Percentiles rank a stretch among this genome's conserved stretches.
These are phyloP conservation scores for Spilarctia lutea DNA, from an alignment of 2,888 invertebrate species.

Conservation along the genomic window DNA sequence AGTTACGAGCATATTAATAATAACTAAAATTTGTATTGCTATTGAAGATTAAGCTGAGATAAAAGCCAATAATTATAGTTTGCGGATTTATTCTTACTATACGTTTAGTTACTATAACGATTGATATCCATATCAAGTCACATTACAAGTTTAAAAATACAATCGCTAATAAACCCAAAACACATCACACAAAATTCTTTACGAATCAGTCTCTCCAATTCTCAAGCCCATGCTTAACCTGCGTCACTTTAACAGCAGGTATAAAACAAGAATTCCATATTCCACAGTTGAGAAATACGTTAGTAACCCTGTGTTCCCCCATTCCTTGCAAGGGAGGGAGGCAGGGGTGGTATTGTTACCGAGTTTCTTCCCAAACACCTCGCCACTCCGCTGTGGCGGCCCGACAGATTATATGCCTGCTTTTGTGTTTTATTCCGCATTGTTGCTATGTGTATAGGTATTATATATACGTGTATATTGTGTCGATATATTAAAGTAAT, in stretches of 20 bases:
- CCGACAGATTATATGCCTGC: slow-evolving; percentile 58
- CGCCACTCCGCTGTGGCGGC: slow-evolving; percentile 55
- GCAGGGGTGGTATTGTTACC: slow-evolving; percentile 54
- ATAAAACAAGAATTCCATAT: slow-evolving; percentile 33
- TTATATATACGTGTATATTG: not conserved
- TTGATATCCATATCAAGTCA: not conserved
- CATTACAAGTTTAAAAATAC: not conserved
- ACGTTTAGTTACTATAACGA: not conserved
- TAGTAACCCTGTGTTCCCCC: slow-evolving; percentile 42
- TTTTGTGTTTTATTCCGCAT: slow-evolving; percentile 55
- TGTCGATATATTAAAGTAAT: slow-evolving; percentile 41
- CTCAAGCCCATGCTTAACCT: not conserved
- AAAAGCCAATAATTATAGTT: no score
- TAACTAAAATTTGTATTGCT: no score
- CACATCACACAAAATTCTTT: not conserved
- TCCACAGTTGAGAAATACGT: slow-evolving; percentile 16
- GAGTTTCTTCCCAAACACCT: slow-evolving; percentile 65
- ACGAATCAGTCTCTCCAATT: not conserved
- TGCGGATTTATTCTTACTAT: not conserved
- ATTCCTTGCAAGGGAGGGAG: slow-evolving; percentile 42
- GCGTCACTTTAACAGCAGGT: slow-evolving; percentile 25
- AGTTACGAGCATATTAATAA: no score
- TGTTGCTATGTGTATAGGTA: slow-evolving; percentile 33
- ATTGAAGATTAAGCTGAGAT: no score
- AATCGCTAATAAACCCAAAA: not conserved